Conservation (phyloP, 2,113 vertebrate genomes). For the Seriola aureovittata region DNA sequence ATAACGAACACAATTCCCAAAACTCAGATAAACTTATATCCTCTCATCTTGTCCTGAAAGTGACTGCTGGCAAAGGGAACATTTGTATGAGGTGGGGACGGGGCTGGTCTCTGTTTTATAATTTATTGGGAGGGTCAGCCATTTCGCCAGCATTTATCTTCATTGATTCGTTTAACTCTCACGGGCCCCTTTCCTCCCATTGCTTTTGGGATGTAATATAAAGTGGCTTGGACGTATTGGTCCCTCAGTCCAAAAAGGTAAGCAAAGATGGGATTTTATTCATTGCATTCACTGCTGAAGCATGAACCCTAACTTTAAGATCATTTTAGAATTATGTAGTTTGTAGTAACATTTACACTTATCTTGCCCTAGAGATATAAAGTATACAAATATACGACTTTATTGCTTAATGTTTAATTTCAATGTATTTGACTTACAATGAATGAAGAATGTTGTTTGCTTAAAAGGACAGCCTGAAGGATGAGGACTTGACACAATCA, state of each 20-base stretch:
- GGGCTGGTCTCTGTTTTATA: constrained; percentile 31
- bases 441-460: background rate
- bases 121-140: constrained; percentile 49
- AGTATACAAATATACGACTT: background rate
- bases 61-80: constrained; percentile 12
- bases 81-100: background rate
- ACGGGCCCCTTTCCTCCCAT: constrained; percentile 13
- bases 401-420: background rate
- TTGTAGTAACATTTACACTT: background rate
- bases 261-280: constrained; percentile 7
- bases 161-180: constrained; percentile 62
- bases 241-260: constrained; percentile 24
- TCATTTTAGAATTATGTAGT: background rate
- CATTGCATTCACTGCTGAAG: background rate
- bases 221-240: constrained; percentile 8
- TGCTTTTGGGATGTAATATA: constrained; percentile 46
- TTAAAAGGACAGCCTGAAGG: background rate
- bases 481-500: background rate
- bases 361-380: background rate
- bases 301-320: background rate
- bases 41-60: constrained; percentile 1
- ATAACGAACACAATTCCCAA: background rate
- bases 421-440: background rate
- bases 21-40: background rate
- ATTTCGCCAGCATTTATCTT: constrained; percentile 51